Evolutionary conservation across 2,797 vertebrate species (phyloP), one percentile per base, ranked within the genome.

Genomic region (Chelidonichthys spinosus): DNA sequence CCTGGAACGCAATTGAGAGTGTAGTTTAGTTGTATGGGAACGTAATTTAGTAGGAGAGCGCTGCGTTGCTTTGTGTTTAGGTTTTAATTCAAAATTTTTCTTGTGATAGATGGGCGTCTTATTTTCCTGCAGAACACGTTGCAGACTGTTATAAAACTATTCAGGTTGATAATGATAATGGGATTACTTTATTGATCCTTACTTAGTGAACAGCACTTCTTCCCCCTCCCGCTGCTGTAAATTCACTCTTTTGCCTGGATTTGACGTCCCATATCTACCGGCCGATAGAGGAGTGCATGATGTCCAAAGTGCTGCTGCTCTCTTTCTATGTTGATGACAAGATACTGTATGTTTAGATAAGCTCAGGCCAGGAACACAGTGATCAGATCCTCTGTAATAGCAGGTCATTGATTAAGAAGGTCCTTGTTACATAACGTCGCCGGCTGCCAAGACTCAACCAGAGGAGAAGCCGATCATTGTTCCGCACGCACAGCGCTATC

Each of bases 231-330:
- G 52, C 44, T 32, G 13, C 46, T 46, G 11, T 32, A 7, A 52
- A 56, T 44, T 35, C 9, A 15, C 13, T 69, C 46, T 74, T 56
- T 62, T 59, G 66, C 53, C 43, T 40, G 55, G 76, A 39, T 62
- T 78, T 61, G 64, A 44, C 10, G 13, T 69, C 53, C 33, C 0
- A 4, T 75, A 86, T 87, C 82, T 81, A 1, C 53, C 4, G 35
- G 17, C 1, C 4, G 8, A 78, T 37, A 56, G 70, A 47, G 3
- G 63, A 83, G 52, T 2, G 6, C 78, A 66, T 39, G 63, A 73
- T 42, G 90, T 90, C 81, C 86, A 90, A 86, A 90, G 89, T 86
- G 81, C 85, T 55, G 60, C 9, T 32, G 53, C 6, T 42, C 52
- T 77, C 44, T 49, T 46, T 74, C 66, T 68, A 35, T 46, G 25